phyloP scores from a whole-genome alignment of 2,888 invertebrate genomes.

The Elaeidobius kamerunicus region DNA sequence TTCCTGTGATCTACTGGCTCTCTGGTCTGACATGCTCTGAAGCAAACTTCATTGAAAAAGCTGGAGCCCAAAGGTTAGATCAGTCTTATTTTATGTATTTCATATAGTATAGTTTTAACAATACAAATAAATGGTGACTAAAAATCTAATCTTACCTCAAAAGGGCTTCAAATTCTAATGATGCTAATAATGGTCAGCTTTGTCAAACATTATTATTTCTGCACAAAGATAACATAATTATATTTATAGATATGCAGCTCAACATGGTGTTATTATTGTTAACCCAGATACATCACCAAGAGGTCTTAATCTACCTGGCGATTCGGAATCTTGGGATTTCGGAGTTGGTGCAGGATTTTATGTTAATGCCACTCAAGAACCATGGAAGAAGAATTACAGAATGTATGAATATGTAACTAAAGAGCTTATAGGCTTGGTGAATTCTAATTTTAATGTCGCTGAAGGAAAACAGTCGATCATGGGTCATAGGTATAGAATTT shows the following conservation, averaged over 20 bases:
- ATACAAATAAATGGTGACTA: no score
- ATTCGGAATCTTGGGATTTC: slow-evolving; percentile 91
- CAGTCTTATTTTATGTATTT: no score
- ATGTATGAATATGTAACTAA: slow-evolving; percentile 95
- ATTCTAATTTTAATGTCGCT: slow-evolving; percentile 68
- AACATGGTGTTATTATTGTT: slow-evolving; percentile 82
- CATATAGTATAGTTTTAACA: no score
- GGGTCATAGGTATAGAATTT: slow-evolving; percentile 78
- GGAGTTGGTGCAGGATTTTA: slow-evolving; percentile 96
- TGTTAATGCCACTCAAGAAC: slow-evolving; percentile 85
- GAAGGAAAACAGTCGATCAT: slow-evolving; percentile 68
- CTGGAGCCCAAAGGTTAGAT: slow-evolving; percentile 80
- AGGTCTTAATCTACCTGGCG: slow-evolving; percentile 83
- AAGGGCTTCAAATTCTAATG: no score
- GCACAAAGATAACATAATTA: no score
- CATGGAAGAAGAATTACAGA: slow-evolving; percentile 88
- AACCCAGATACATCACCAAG: slow-evolving; percentile 96
- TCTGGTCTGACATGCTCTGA: slow-evolving; percentile 94
- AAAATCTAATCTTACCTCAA: no score
- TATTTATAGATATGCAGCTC: slow-evolving; percentile 66
- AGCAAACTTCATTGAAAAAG: slow-evolving; percentile 92
- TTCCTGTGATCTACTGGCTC: slow-evolving; percentile 87
- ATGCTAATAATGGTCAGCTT: no score
- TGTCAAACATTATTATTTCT: no score
- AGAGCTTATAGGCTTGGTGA: slow-evolving; percentile 75